Evolutionary conservation across 2,888 invertebrate species (phyloP), one percentile per base, ranked within the genome.

Genomic region (Andrena trimmerana): DNA sequence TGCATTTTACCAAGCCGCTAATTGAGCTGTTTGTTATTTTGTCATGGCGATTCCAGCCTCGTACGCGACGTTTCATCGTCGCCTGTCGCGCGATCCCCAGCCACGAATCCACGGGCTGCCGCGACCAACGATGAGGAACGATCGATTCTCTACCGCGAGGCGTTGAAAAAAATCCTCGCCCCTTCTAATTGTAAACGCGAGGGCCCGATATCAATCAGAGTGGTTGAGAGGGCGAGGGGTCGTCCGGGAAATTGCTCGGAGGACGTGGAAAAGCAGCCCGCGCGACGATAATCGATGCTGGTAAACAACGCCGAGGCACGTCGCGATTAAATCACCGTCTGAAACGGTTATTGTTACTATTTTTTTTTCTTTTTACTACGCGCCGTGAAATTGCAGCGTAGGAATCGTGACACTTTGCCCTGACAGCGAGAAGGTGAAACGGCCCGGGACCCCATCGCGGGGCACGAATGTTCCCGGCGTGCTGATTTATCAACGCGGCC

Each of bases 21-120:
- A 92, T 92, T 92, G 90, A 90, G 89, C 88, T 84, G 89, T 90
- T 91, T 83, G 86, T 92, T 91, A 89, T 90, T 89, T 90, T 79
- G 83, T 84, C 86, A 52, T 81, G 78, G 79, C 72, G 80, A 84
- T 87, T 78, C 80, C 76, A 71, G 75, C 66, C 74, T 54, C 63
- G 76, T 66, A 76, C 78, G 71, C 57, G 72, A 67, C 71, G 79
- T 66, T 87, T 88, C 86, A 89, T 86, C 89, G 78, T 72, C 78
- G 68, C 81, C 54, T 76, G 79, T 86, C 83, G 78, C 82, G 76
- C 82, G 76, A 86, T 83, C 82, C 67, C 76, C 63, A 59, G 65
- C 69, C 70, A 67, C 74, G 70, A 73, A 85, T 36, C 82, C 5
- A 16, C 29, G 24, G 5, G n/a, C 7, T 6, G n/a, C 42, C 42